phyloP scores from a whole-genome alignment of 2,797 vertebrate species.

The Propithecus deckenii region DNA sequence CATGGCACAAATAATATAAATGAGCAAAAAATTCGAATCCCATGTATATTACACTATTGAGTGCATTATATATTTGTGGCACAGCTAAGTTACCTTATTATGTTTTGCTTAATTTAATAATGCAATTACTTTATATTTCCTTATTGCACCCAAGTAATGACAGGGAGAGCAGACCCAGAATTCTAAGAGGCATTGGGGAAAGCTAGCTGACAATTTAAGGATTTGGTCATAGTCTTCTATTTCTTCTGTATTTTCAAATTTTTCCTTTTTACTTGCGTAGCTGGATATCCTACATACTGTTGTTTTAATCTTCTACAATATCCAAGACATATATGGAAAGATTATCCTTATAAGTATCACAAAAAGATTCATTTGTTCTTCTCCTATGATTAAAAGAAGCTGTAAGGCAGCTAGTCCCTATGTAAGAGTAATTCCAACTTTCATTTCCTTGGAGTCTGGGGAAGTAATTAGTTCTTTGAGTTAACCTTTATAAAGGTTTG shows the following conservation, averaged over 20 bases:
- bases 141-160: conserved; percentile 14
- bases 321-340: background rate
- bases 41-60: conserved; percentile 56
- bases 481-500: background rate
- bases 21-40: conserved; percentile 61
- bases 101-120: conserved; percentile 70
- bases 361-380: background rate
- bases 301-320: background rate
- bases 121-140: conserved; percentile 24
- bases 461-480: background rate
- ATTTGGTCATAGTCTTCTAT: background rate
- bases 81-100: conserved; percentile 55
- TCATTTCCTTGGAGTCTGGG: background rate
- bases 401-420: background rate
- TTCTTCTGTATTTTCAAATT: conserved; percentile 25
- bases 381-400: background rate
- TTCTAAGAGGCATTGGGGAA: background rate
- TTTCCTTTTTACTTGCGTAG: background rate
- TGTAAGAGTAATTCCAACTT: background rate
- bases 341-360: background rate
- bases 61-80: conserved; percentile 48
- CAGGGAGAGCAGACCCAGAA: background rate
- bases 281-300: background rate
- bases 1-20: conserved; percentile 58
- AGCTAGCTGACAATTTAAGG: background rate